Conservation (phyloP, 1,140 invertebrate species). For the Macrobrachium nipponense region DNA sequence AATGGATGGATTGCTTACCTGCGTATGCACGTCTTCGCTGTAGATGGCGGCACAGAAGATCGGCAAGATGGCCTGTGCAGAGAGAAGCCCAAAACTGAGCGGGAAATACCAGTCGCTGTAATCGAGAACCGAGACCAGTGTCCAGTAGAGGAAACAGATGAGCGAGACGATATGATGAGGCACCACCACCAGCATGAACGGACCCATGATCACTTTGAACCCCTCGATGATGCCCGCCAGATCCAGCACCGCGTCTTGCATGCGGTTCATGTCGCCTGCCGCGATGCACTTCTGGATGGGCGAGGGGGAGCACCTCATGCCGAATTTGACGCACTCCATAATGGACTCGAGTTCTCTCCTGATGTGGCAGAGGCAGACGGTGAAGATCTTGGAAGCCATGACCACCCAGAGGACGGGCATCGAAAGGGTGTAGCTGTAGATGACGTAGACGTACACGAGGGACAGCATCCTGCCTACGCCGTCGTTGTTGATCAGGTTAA, state of each 20-base stretch:
- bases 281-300: conserved; percentile 63
- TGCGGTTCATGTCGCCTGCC: conserved; percentile 60
- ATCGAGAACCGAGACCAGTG: conserved; percentile 63
- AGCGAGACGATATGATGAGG: conserved; percentile 63
- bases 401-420: conserved; percentile 63
- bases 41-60: conserved; percentile 64
- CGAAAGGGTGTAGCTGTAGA: conserved; percentile 63
- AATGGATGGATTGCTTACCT: conserved; percentile 15
- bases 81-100: conserved; percentile 63
- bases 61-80: conserved; percentile 62
- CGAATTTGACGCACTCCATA: conserved; percentile 60
- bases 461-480: conserved; percentile 60
- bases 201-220: conserved; percentile 62
- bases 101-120: conserved; percentile 64
- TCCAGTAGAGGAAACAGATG: conserved; percentile 65
- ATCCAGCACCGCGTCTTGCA: conserved; percentile 63
- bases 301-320: conserved; percentile 49
- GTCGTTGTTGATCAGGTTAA: conserved; percentile 62
- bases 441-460: conserved; percentile 63
- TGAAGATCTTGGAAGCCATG: conserved; percentile 61
- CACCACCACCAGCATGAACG: conserved; percentile 63
- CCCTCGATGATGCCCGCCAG: conserved; percentile 56
- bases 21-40: conserved; percentile 61
- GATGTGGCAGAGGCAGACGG: conserved; percentile 58
- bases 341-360: conserved; percentile 58